Percentiles rank a stretch among this genome's conserved stretches.
phyloP scores from a whole-genome alignment of 1,140 invertebrate species.

The Chrysomallon squamiferum region DNA sequence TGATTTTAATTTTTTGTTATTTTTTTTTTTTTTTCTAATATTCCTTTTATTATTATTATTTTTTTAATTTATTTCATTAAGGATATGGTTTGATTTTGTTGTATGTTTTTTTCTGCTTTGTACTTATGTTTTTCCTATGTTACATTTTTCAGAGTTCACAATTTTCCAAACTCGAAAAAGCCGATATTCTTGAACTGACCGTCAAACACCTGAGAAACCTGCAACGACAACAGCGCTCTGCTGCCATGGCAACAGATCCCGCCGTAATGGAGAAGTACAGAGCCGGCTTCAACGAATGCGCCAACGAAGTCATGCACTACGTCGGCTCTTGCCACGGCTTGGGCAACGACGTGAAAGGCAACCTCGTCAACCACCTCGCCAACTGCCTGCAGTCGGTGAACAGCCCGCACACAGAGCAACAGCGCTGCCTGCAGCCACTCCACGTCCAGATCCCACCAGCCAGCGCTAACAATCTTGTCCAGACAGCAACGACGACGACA shows the following conservation, averaged over 20 bases:
- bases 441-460: conserved; percentile 9
- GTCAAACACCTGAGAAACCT: conserved; percentile 79
- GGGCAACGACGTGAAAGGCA: conserved; percentile 72
- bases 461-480: background rate
- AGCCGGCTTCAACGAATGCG: conserved; percentile 88
- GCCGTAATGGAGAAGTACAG: conserved; percentile 69
- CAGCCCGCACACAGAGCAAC: background rate
- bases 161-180: conserved; percentile 91
- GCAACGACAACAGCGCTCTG: conserved; percentile 29
- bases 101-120: background rate
- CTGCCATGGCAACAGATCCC: conserved; percentile 21
- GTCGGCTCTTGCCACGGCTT: conserved; percentile 83
- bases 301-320: conserved; percentile 82
- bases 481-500: conserved; percentile 8
- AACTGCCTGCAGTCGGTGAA: conserved; percentile 40
- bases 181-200: conserved; percentile 96
- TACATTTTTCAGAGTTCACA: conserved; percentile 44
- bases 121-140: conserved; percentile 4
- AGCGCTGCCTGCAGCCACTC: conserved; percentile 13
- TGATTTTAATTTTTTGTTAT: too few relatives aligned
- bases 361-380: conserved; percentile 31
- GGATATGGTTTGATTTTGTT: background rate
- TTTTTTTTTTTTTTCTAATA: background rate
- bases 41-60: too few relatives aligned
- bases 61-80: background rate